Base-by-base conservation (phyloP, 92 coral and sea anemone species). In the Heliopora coerulea region DNA sequence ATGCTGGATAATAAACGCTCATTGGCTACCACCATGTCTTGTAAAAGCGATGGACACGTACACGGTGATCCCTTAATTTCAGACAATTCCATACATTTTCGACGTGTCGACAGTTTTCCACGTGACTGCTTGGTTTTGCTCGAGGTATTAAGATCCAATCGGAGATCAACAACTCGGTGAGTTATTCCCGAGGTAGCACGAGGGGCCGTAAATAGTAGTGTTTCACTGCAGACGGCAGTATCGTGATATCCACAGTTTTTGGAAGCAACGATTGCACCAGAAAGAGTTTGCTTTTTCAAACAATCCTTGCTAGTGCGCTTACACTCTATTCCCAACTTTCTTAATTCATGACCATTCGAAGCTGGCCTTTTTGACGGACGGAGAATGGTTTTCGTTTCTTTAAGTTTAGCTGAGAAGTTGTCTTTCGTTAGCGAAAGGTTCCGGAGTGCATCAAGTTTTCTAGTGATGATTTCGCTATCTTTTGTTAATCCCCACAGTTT, bases 381-480 rank as follows among this genome's bases (percentile, higher is more conserved):
- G 42, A 37, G 6, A 37, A 23, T 54, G 27, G 0, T 29, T 31
- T 61, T 61, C 20, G 35, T 70, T 20, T 30, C 31, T 33, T 70
- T 48, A 34, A 70, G 59, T 24, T 35, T 39, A 19, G 28, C 13
- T 50, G n/a, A 21, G 49, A 52, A 18, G 1, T 52, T 34, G 3
- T 70, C 33, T 9, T 54, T 52, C 49, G 54, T 50, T 17, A 18
- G 13, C 9, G 63, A 50, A n/a, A 35, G 63, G 42, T 70, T 23
- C 18, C 37, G 49, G 0, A 70, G 77, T 2, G 62, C 77, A 0
- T 33, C 52, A 0, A 70, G 63, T 12, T 58, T 35, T 10, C 31
- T 20, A 1, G 18, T 54, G 63, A 70, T 70, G n/a, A 39, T 32
- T 26, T 70, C 27, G 17, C 77, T 39, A 1, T 70, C 77, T 54